A percentile compares a stretch with the other conserved stretches of the same genome.
Evolutionary conservation across 2,113 vertebrate genomes (phyloP).

Genomic region (Chelonoidis abingdonii): DNA sequence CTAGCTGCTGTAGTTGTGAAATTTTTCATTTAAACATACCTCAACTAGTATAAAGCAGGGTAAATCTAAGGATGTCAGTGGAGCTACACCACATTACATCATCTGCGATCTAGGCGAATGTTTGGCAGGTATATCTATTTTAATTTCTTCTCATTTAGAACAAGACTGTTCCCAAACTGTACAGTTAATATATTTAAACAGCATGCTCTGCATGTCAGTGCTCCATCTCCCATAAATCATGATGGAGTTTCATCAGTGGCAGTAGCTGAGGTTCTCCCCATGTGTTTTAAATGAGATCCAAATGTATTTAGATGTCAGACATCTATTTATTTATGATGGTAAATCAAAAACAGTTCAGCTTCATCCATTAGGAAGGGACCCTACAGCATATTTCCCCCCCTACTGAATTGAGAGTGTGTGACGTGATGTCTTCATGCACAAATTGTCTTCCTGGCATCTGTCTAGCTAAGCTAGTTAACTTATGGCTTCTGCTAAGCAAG

Average conservation of each 20-base stretch:
- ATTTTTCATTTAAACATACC: not conserved
- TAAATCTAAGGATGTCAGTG: not conserved
- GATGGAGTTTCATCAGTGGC: not conserved
- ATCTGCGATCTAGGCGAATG: not conserved
- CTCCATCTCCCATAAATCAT: slow-evolving; percentile 45
- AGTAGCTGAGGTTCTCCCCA: not conserved
- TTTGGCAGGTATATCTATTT: slow-evolving; percentile 28
- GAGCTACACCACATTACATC: not conserved
- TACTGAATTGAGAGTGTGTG: slow-evolving; percentile 6
- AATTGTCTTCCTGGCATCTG: not conserved
- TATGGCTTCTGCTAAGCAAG: not conserved
- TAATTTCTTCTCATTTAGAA: not conserved
- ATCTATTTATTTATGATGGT: slow-evolving; percentile 47
- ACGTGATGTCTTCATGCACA: not conserved
- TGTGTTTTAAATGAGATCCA: slow-evolving; percentile 48
- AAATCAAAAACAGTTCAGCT: slow-evolving; percentile 20
- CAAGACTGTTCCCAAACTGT: slow-evolving; percentile 3
- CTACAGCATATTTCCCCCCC: slow-evolving; percentile 3
- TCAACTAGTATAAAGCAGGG: not conserved
- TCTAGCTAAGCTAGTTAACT: not conserved
- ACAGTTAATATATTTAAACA: slow-evolving; percentile 11
- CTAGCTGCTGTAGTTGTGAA: not conserved
- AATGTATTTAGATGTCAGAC: not conserved
- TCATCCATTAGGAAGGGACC: not conserved
- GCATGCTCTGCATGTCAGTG: not conserved